Evolutionary conservation across 2,113 vertebrate genomes (phyloP), one percentile per base, ranked within the genome.

Genomic region (Peromyscus leucopus): DNA sequence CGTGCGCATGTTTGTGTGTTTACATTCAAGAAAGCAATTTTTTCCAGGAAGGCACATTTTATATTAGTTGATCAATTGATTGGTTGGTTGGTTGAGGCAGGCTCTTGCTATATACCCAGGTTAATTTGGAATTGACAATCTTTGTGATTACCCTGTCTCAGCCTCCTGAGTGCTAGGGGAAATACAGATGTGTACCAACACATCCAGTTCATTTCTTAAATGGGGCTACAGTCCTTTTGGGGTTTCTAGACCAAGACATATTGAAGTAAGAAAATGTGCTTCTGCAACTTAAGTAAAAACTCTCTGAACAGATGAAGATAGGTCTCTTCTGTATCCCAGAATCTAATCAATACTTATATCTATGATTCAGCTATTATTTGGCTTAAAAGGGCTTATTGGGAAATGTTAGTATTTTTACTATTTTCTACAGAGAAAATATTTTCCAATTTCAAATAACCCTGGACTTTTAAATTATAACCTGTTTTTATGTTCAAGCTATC

Each of bases 171-270:
- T 39, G 4, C 22, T 9, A 24, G 28, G 7, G 26, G 36, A 22
- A 17, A 5, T 59, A 42, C 16, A 59, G 24, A n/a, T 24, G 42
- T 42, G 2, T 75, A n/a, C 22, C n/a, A 21, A 24, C 87, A 74
- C 16, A 74, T 28, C 11, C 36, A 74, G 36, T 69, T 51, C 67
- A 86, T 93, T 91, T 97, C 61, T 95, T 84, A 92, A 87, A 57
- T 12, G 26, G 51, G 39, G 7, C 36, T 91, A 8, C 79, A 33
- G 31, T 48, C 28, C 67, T 93, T 95, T 78, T 42, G 21, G 89
- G 76, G 87, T 94, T 93, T 96, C 90, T 88, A 91, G 78, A 95
- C 57, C 48, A 55, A 83, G 48, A 74, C 46, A 79, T 67, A 89
- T 82, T 48, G 39, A 93, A 93, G 82, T 82, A 89, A 93, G 61